Evolutionary conservation across 2,888 invertebrate species (phyloP).

Genomic region (Orgyia antiqua): DNA sequence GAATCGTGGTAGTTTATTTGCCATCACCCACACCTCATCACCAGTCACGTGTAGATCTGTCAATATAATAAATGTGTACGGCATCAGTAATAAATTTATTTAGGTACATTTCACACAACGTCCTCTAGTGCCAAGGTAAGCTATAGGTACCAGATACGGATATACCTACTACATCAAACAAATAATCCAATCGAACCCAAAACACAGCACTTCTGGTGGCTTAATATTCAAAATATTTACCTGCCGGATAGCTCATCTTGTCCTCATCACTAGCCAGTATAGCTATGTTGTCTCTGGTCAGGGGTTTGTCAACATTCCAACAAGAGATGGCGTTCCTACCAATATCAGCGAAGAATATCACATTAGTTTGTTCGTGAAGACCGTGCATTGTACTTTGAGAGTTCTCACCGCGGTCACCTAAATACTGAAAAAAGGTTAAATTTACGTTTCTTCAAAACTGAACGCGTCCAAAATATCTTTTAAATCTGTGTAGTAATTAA

Average conservation of each 20-base stretch:
- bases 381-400: slow-evolving; percentile 85
- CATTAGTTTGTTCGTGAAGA: slow-evolving; percentile 77
- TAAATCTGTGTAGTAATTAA: no score
- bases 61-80: no score
- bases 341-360: slow-evolving; percentile 84
- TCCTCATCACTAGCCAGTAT: slow-evolving; percentile 78
- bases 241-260: slow-evolving; percentile 83
- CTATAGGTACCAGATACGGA: no score
- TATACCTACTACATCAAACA: no score
- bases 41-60: slow-evolving; percentile 76
- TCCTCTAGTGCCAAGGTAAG: no score
- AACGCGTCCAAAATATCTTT: no score
- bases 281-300: slow-evolving; percentile 71
- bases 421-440: slow-evolving; percentile 25
- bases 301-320: slow-evolving; percentile 80
- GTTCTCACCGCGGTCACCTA: slow-evolving; percentile 80
- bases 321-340: slow-evolving; percentile 85
- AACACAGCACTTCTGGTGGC: no score
- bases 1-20: slow-evolving; percentile 82
- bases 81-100: no score
- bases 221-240: no score
- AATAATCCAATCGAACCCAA: no score
- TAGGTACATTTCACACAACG: no score
- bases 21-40: slow-evolving; percentile 82
- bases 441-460: no score